Evolutionary conservation across 2,888 invertebrate species (phyloP).

Genomic region (Apodemia mormo): DNA sequence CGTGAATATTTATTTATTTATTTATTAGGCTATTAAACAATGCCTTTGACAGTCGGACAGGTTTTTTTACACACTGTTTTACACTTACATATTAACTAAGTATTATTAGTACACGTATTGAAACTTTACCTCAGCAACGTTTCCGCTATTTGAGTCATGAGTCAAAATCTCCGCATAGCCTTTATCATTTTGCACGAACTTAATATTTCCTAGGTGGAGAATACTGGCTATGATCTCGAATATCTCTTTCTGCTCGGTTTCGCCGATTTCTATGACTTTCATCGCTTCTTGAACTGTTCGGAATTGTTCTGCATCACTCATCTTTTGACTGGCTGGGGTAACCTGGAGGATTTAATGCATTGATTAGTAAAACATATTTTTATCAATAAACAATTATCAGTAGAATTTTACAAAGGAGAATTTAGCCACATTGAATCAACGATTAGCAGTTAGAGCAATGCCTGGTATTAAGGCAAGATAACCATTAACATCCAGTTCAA

Average conservation of each 20-base stretch:
- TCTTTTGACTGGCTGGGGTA: constrained; percentile 56
- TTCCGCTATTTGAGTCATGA: constrained; percentile 79
- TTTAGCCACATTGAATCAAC: too few species aligned
- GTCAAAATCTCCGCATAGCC: constrained; percentile 86
- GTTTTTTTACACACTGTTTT: too few species aligned
- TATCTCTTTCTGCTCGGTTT: constrained; percentile 87
- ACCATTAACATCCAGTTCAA: too few species aligned
- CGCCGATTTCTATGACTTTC: constrained; percentile 88
- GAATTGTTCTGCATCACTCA: constrained; percentile 85
- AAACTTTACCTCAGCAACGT: constrained; percentile 84
- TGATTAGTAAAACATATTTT: not conserved
- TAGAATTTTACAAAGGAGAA: too few species aligned
- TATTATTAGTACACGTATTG: not conserved
- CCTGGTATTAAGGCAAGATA: too few species aligned
- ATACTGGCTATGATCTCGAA: constrained; percentile 92
- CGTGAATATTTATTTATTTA: too few species aligned
- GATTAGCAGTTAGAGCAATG: too few species aligned
- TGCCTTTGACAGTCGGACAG: too few species aligned
- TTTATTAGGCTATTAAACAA: too few species aligned
- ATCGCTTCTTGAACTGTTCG: constrained; percentile 87
- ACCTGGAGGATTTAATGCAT: constrained; percentile 43
- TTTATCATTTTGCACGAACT: constrained; percentile 87
- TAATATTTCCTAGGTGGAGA: constrained; percentile 93
- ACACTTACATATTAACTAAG: too few species aligned
- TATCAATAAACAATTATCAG: too few species aligned